Conservation (phyloP, 2,888 invertebrate species). For the Dryobotodes eremita region DNA sequence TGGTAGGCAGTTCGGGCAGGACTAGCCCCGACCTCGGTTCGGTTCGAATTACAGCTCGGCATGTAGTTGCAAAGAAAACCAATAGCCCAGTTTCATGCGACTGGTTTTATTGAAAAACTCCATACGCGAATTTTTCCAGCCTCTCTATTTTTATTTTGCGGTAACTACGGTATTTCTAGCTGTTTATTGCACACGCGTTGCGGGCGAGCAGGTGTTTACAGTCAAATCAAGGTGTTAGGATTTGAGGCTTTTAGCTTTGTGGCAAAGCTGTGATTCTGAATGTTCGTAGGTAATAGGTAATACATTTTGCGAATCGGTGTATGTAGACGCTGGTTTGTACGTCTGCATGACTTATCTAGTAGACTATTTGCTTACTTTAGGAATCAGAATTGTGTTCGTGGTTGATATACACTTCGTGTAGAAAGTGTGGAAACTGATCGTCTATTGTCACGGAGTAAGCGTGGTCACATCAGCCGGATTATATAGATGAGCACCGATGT, state of each 20-base stretch:
- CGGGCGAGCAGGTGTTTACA: constrained; percentile 45
- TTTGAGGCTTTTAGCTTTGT: constrained; percentile 20
- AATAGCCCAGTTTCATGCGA: constrained; percentile 83
- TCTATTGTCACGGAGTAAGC: neutral
- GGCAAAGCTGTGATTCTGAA: neutral
- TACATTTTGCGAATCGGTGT: neutral
- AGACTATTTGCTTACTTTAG: neutral
- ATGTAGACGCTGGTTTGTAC: neutral
- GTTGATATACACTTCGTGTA: neutral
- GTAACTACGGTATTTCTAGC: constrained; percentile 74
- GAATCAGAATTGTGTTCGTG: neutral
- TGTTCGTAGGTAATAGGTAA: neutral
- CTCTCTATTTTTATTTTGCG: constrained; percentile 77
- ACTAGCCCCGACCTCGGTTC: constrained; percentile 47
- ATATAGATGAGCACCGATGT: neutral
- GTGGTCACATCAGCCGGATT: neutral
- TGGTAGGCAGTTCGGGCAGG: constrained; percentile 61
- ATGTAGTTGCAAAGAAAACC: constrained; percentile 79
- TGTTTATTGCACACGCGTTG: constrained; percentile 71
- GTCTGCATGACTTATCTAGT: neutral
- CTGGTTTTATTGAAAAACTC: constrained; percentile 86
- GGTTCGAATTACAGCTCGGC: constrained; percentile 66
- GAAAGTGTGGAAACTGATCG: neutral
- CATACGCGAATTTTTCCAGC: constrained; percentile 74
- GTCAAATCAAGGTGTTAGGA: constrained; percentile 30